Percentiles rank a stretch among this genome's conserved stretches.
Evolutionary conservation across 2,797 vertebrate species (phyloP).

Genomic region (Neomorphus geoffroyi): DNA sequence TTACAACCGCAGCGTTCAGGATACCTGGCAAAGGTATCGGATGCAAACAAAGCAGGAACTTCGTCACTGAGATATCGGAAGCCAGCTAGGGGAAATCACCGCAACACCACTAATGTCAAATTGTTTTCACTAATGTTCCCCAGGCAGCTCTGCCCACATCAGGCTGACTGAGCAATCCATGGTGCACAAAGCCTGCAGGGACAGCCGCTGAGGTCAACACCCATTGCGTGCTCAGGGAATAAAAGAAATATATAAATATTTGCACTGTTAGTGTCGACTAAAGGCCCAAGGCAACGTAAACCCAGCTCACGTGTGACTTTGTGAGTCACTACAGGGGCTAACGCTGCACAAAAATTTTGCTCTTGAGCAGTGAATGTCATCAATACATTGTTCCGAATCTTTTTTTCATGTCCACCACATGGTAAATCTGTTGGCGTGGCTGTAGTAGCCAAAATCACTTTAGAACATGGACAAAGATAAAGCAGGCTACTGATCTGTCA

Average conservation of each 20-base stretch:
- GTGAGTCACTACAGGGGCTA: background rate
- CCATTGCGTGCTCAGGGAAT: background rate
- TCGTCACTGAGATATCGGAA: background rate
- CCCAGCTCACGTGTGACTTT: background rate
- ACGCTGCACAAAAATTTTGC: background rate
- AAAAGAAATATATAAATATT: background rate
- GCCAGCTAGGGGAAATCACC: background rate
- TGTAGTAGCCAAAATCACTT: background rate
- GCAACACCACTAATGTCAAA: background rate
- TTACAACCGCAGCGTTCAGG: background rate
- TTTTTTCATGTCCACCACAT: background rate
- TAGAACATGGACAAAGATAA: background rate
- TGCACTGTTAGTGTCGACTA: background rate
- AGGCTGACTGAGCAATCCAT: background rate
- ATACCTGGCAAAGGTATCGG: background rate
- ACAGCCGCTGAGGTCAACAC: background rate
- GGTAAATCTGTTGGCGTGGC: background rate
- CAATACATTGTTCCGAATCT: background rate
- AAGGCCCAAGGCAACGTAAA: background rate
- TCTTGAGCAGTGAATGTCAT: background rate
- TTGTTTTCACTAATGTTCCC: background rate
- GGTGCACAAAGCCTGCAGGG: background rate
- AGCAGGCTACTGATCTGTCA: background rate
- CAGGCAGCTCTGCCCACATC: background rate
- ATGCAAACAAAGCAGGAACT: background rate